These are phyloP conservation scores for Pharmacophagus antenor DNA, from an alignment of 2,888 invertebrate species.

Conservation along the genomic window DNA sequence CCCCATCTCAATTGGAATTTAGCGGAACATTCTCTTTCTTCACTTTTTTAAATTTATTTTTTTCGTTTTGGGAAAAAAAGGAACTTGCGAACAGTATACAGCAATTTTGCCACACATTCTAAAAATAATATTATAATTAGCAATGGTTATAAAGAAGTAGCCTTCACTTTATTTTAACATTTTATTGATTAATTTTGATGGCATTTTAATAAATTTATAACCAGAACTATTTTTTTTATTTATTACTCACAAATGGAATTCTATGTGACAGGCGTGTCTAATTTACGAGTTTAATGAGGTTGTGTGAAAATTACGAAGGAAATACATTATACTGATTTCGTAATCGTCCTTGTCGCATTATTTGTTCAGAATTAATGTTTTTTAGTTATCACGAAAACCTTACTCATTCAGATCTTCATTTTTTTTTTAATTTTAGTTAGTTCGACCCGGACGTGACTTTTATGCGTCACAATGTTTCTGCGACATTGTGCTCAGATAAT, in stretches of 20 bases:
- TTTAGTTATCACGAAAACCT: neutral
- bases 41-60: no score
- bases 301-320: conserved; percentile 15
- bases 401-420: neutral
- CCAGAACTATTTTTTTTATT: conserved; percentile 25
- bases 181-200: conserved; percentile 23
- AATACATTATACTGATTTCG: conserved; percentile 5
- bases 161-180: conserved; percentile 21
- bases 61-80: conserved; percentile 3
- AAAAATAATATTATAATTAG: conserved; percentile 12
- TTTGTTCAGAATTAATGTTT: neutral
- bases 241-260: conserved; percentile 11
- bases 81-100: conserved; percentile 5
- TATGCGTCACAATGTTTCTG: neutral
- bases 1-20: conserved; percentile 29
- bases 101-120: no score
- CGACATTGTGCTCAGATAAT: conserved; percentile 1
- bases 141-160: conserved; percentile 9
- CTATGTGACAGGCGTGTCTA: conserved; percentile 19
- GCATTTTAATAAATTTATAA: conserved; percentile 29
- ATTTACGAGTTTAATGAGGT: conserved; percentile 23
- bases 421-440: neutral
- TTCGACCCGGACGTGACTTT: neutral
- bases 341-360: conserved; percentile 15
- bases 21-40: conserved; percentile 26